Conservation (phyloP, 2,113 vertebrate genomes). For the Corynorhinus townsendii region DNA sequence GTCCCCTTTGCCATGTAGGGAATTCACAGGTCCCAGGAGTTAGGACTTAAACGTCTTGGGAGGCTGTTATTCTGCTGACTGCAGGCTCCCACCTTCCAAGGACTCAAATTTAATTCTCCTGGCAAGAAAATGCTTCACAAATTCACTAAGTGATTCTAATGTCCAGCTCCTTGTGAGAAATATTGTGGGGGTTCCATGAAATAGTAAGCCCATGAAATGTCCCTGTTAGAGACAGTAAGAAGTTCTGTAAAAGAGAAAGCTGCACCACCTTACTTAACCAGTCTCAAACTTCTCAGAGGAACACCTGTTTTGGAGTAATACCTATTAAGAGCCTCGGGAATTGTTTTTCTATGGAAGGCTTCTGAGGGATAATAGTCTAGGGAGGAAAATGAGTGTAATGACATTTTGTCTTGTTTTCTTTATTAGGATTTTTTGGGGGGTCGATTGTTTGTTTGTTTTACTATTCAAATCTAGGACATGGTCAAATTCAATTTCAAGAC, state of each 20-base stretch:
- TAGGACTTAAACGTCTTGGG: background rate
- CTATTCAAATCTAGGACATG: background rate
- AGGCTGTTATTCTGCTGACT: background rate
- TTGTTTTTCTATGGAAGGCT: background rate
- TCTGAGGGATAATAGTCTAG: background rate
- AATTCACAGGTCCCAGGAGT: background rate
- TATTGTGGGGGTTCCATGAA: background rate
- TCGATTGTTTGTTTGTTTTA: background rate
- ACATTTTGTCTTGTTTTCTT: background rate
- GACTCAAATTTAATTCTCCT: background rate
- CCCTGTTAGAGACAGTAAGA: background rate
- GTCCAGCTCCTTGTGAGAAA: background rate
- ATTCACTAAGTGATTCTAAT: background rate
- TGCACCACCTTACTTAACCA: background rate
- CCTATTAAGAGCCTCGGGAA: background rate
- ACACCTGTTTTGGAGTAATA: background rate
- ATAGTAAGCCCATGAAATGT: background rate
- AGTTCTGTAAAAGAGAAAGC: background rate
- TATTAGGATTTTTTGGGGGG: background rate
- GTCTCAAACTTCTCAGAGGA: background rate
- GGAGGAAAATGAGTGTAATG: background rate
- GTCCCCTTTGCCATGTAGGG: background rate
- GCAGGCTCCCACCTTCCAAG: background rate
- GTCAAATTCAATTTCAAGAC: background rate
- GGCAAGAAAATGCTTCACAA: background rate